Percentiles rank a stretch among this genome's conserved stretches.
Conservation (phyloP, 2,113 vertebrate species). For the Axis porcinus region DNA sequence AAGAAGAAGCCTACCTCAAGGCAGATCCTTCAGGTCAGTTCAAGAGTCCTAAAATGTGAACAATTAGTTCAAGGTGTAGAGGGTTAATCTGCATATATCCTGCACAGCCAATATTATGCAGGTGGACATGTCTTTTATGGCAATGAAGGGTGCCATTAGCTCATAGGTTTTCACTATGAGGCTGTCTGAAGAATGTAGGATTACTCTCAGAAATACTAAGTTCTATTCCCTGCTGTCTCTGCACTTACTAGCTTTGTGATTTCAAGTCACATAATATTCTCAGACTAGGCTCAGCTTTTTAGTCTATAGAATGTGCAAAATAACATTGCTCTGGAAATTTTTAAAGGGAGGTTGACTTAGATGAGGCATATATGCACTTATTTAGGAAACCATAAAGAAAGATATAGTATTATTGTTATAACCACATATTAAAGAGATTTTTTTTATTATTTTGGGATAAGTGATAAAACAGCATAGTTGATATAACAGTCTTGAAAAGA, state of each 20-base stretch:
- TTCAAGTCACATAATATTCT: not conserved
- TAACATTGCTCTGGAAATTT: not conserved
- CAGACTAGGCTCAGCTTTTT: not conserved
- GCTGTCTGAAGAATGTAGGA: not conserved
- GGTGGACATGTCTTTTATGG: not conserved
- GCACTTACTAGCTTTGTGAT: not conserved
- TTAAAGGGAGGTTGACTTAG: not conserved
- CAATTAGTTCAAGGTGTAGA: not conserved
- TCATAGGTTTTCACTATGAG: not conserved
- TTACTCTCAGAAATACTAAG: not conserved
- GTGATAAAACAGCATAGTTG: not conserved
- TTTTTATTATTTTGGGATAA: not conserved
- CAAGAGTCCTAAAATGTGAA: not conserved
- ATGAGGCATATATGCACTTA: not conserved
- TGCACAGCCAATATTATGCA: not conserved
- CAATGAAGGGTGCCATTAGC: not conserved
- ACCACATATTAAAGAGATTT: not conserved
- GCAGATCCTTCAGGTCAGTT: not conserved
- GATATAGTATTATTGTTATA: not conserved
- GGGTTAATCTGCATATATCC: not conserved
- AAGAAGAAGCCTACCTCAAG: not conserved
- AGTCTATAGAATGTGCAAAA: not conserved
- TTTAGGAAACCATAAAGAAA: not conserved
- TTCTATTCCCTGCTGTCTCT: not conserved
- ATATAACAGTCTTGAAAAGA: not conserved